Evolutionary conservation across 2,113 vertebrate species (phyloP).

Genomic region (Potamarius usumacintae): DNA sequence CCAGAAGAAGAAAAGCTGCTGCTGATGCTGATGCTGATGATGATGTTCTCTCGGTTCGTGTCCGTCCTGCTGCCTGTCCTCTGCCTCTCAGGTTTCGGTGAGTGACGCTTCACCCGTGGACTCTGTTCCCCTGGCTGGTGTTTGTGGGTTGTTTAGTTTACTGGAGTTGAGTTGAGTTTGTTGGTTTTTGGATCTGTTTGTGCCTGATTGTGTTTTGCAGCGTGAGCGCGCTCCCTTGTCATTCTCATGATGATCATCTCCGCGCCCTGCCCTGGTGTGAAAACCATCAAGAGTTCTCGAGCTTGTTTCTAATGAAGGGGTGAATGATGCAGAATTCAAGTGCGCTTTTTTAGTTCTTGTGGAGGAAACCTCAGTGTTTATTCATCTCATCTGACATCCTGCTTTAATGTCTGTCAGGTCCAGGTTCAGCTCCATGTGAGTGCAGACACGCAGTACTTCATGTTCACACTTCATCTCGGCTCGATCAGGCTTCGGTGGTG

Average conservation of each 20-base stretch:
- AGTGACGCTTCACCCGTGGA: neutral
- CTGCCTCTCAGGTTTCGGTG: conserved; percentile 37
- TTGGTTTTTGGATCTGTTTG: neutral
- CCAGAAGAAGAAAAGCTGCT: neutral
- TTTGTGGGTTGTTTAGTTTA: neutral
- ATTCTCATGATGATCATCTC: neutral
- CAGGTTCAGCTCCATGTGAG: neutral
- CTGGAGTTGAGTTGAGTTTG: neutral
- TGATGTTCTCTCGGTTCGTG: neutral
- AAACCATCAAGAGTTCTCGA: neutral
- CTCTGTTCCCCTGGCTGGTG: neutral
- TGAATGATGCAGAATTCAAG: neutral
- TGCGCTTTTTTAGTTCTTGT: too few species aligned
- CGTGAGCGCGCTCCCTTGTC: conserved; percentile 7
- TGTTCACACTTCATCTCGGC: neutral
- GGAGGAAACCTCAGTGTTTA: neutral
- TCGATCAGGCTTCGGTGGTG: neutral
- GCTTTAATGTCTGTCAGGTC: neutral
- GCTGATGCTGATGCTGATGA: too few species aligned
- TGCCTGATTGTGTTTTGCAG: neutral
- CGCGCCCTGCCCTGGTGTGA: neutral
- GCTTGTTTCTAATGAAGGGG: neutral
- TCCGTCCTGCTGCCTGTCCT: conserved; percentile 4
- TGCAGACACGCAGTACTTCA: neutral
- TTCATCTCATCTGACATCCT: neutral